phyloP scores from a whole-genome alignment of 2,113 vertebrate genomes.

The Psephotus haematonotus region DNA sequence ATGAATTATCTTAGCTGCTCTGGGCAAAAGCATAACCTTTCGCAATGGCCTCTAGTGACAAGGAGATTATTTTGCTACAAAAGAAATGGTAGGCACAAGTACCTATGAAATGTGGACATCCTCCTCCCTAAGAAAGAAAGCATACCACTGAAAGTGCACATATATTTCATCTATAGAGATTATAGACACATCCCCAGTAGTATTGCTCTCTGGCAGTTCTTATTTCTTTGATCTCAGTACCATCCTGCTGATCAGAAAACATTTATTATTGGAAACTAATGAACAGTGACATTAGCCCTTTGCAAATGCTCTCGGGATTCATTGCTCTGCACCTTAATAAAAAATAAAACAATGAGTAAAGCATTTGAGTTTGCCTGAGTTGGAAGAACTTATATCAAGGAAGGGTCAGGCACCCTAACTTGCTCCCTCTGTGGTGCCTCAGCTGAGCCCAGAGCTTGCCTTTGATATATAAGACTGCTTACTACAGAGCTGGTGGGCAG shows the following conservation, averaged over 20 bases:
- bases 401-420: neutral
- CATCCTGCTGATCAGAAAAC: neutral
- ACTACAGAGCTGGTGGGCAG: neutral
- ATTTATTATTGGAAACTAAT: neutral
- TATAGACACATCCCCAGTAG: neutral
- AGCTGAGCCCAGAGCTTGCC: neutral
- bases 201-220: neutral
- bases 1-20: neutral
- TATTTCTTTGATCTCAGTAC: neutral
- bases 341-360: neutral
- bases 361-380: neutral
- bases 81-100: neutral
- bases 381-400: neutral
- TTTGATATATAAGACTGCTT: neutral
- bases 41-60: neutral
- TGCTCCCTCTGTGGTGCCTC: neutral
- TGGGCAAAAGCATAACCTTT: neutral
- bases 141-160: neutral
- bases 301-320: neutral
- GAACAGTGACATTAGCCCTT: neutral
- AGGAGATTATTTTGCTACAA: neutral
- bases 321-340: neutral
- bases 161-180: neutral
- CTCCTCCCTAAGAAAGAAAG: neutral
- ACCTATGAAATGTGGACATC: neutral